phyloP scores from a whole-genome alignment of 2,888 invertebrate species.

The Scaptomyza flava region DNA sequence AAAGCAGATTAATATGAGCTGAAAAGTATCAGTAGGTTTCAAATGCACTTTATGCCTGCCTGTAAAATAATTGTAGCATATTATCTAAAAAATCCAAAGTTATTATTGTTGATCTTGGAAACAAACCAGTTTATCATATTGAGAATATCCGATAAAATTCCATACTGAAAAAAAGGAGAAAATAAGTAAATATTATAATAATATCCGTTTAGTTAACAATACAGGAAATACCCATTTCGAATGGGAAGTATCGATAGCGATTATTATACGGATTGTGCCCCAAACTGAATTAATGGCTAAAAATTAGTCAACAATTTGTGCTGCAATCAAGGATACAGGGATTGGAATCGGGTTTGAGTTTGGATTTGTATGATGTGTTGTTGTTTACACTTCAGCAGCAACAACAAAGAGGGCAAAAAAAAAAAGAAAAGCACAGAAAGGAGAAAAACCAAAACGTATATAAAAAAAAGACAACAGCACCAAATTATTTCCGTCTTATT shows the following conservation, averaged over 20 bases:
- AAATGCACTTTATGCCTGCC: no score
- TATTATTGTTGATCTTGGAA: neutral
- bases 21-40: no score
- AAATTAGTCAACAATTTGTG: constrained; percentile 62
- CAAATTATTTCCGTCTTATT: constrained; percentile 82
- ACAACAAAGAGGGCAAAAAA: constrained; percentile 6
- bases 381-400: constrained; percentile 57
- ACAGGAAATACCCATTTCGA: constrained; percentile 40
- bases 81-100: no score
- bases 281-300: constrained; percentile 41
- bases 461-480: constrained; percentile 53
- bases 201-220: constrained; percentile 28
- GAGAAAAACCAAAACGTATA: constrained; percentile 5
- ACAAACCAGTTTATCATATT: no score
- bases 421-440: constrained; percentile 1
- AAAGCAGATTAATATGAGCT: no score
- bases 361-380: constrained; percentile 50
- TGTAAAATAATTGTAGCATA: no score
- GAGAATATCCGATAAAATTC: neutral
- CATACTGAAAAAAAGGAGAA: neutral
- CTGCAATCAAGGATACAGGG: constrained; percentile 43
- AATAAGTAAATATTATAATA: constrained; percentile 12
- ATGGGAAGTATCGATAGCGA: constrained; percentile 36
- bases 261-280: constrained; percentile 31
- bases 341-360: constrained; percentile 2